Percentiles rank a stretch among this genome's conserved stretches.
phyloP scores from a whole-genome alignment of 2,888 invertebrate species.

The Liposcelis brunnea region DNA sequence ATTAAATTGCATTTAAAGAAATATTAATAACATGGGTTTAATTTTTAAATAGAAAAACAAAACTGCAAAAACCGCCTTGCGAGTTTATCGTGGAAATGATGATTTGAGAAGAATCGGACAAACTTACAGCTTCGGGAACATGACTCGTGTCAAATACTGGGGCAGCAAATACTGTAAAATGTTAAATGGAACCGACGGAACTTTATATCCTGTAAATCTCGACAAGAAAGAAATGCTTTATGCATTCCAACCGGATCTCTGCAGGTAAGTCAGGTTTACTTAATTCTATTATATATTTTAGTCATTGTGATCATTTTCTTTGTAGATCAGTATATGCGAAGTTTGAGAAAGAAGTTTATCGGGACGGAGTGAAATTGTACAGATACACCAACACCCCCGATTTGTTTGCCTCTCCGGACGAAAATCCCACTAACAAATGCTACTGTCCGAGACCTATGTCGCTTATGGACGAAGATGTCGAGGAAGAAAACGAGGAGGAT shows the following conservation, averaged over 20 bases:
- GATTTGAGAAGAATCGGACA: background rate
- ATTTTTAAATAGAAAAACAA: background rate
- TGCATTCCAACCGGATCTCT: constrained; percentile 10
- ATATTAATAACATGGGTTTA: background rate
- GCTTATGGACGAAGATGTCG: too few relatives aligned
- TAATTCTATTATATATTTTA: too few relatives aligned
- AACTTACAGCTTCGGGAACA: background rate
- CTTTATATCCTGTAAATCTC: too few relatives aligned
- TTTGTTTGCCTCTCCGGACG: background rate
- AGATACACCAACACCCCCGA: too few relatives aligned
- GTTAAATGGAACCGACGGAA: background rate
- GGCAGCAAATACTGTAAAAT: background rate
- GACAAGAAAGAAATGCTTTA: background rate
- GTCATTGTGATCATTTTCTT: too few relatives aligned
- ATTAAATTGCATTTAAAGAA: background rate
- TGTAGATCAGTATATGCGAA: constrained; percentile 10
- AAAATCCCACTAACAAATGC: constrained; percentile 7
- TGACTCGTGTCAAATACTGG: background rate
- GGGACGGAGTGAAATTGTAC: background rate
- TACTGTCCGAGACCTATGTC: constrained; percentile 5
- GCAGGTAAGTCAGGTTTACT: constrained; percentile 10
- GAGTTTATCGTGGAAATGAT: background rate
- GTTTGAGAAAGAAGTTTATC: constrained; percentile 6
- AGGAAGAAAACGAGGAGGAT: too few relatives aligned
- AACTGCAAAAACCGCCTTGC: background rate